These are phyloP conservation scores for Pipistrellus nathusii DNA, from an alignment of 2,797 vertebrate species.

Conservation along the genomic window DNA sequence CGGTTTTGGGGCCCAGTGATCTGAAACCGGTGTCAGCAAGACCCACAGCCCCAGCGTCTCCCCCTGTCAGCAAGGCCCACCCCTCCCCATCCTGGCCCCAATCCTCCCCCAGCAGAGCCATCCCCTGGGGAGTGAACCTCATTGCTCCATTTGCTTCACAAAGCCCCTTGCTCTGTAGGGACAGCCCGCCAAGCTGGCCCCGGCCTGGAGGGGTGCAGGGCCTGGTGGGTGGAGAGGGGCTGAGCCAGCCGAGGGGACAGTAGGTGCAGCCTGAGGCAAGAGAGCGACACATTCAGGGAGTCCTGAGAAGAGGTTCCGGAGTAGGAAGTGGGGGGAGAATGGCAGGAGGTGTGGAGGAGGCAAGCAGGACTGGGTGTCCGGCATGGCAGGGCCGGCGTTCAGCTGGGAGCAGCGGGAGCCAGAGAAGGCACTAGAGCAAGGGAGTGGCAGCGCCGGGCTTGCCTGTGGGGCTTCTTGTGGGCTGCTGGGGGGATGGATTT, in stretches of 20 bases:
- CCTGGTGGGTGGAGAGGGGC: background rate
- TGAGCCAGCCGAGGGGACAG: background rate
- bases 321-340: background rate
- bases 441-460: background rate
- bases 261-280: background rate
- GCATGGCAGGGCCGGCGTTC: background rate
- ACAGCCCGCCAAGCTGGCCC: rapidly evolving
- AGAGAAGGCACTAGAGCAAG: too few relatives aligned
- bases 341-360: background rate
- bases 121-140: background rate
- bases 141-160: background rate
- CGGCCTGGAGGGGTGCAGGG: background rate
- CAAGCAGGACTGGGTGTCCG: too few relatives aligned
- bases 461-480: background rate
- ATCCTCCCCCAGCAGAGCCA: background rate
- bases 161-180: background rate
- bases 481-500: background rate
- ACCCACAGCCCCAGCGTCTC: background rate
- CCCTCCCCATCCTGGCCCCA: background rate
- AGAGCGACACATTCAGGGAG: background rate
- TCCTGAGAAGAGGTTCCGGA: background rate
- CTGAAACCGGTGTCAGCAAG: background rate
- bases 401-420: background rate
- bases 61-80: background rate
- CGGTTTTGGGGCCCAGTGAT: background rate